Evolutionary conservation across 1,140 invertebrate genomes (phyloP).

Genomic region (Tetramorium simillimum): DNA sequence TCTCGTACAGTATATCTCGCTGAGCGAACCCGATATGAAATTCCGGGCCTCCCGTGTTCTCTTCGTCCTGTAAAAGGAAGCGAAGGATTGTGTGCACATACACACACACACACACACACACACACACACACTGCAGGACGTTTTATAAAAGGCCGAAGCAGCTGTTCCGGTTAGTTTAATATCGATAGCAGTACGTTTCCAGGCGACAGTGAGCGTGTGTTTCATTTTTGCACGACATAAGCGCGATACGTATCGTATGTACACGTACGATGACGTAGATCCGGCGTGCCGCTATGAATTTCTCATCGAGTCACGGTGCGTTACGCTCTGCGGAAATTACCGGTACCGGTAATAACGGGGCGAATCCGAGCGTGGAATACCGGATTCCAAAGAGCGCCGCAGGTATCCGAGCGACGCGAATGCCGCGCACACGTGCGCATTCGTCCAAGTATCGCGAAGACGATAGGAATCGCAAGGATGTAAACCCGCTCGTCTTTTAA

Average conservation of each 20-base stretch:
- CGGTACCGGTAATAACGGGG: background rate
- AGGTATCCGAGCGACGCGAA: constrained; percentile 35
- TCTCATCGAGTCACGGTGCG: constrained; percentile 13
- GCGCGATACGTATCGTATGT: background rate
- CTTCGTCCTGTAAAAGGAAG: background rate
- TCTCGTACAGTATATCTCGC: background rate
- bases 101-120: too few relatives aligned
- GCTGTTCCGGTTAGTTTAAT: constrained; percentile 44
- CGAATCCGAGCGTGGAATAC: constrained; percentile 28
- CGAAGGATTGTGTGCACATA: background rate
- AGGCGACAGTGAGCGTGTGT: background rate
- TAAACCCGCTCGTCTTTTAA: constrained; percentile 28
- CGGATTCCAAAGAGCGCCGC: constrained; percentile 13
- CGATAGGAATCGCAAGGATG: constrained; percentile 37
- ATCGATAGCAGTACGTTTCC: background rate
- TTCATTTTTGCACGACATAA: constrained; percentile 30
- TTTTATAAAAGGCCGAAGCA: constrained; percentile 13
- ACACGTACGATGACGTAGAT: background rate
- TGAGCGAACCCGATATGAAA: background rate
- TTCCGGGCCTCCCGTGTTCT: too few relatives aligned
- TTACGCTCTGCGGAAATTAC: constrained; percentile 28
- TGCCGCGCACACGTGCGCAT: background rate
- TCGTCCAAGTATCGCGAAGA: constrained; percentile 1
- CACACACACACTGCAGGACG: background rate
- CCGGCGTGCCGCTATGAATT: constrained; percentile 8